Evolutionary conservation across 1,140 invertebrate genomes (phyloP).

Genomic region (Drosophila saltans): DNA sequence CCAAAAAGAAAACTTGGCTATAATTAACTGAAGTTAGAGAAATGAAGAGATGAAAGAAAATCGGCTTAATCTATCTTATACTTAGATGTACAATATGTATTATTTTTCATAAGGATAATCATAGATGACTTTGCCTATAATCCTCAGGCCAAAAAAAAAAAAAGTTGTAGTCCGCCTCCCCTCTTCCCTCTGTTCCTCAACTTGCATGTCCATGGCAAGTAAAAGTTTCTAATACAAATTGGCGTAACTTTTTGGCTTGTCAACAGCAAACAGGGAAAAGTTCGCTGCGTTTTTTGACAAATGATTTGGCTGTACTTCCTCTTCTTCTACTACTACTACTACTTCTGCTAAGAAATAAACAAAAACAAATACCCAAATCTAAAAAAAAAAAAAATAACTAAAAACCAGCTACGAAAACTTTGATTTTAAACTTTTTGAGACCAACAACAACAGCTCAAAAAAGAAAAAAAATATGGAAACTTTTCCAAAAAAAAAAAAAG

Average conservation of each 20-base stretch:
- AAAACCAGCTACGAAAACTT: constrained; percentile 70
- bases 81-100: not conserved
- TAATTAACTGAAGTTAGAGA: constrained; percentile 36
- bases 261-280: constrained; percentile 72
- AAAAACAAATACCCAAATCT: constrained; percentile 40
- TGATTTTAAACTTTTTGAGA: constrained; percentile 69
- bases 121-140: constrained; percentile 3
- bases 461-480: constrained; percentile 22
- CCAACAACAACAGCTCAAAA: not conserved
- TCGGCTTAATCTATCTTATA: no score
- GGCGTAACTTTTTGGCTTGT: constrained; percentile 77
- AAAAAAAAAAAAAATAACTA: constrained; percentile 56
- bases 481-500: constrained; percentile 13
- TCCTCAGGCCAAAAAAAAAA: not conserved
- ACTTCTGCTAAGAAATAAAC: constrained; percentile 47
- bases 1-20: constrained; percentile 46
- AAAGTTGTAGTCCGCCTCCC: no score
- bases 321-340: no score
- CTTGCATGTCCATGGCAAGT: constrained; percentile 54
- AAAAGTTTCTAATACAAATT: constrained; percentile 79
- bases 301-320: constrained; percentile 63
- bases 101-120: not conserved
- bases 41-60: not conserved
- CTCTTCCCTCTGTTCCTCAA: not conserved
- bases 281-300: constrained; percentile 76